Base-by-base conservation (phyloP, 2,113 vertebrate species). In the Engraulis encrasicolus region DNA sequence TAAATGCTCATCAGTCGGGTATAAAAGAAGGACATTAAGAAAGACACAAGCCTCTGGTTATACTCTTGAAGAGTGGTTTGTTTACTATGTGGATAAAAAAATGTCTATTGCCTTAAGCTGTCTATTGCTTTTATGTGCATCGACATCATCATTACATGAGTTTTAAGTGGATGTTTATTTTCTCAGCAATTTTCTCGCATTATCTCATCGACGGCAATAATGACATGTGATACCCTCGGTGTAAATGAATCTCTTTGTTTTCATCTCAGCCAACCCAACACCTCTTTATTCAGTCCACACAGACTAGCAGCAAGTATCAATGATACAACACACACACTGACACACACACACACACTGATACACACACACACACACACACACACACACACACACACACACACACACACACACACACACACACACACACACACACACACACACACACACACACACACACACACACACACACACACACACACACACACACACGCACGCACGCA, bases 231-330 rank as follows among this genome's bases (percentile, higher is more conserved):
- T 31, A 74, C 66, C 66, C 66, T 17, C 66, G 6, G 11, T 34
- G 66, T 74, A 74, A 74, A 74, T 74, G 23, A 74, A 74, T 14
- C 23, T 74, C 66, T 74, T 74, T 74, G 66, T 74, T 74, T 34
- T 12, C n/a, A 34, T 34, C 9, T 34, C 6, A 27, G 66, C 9
- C 23, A 15, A 74, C 66, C n/a, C 66, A 27, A 6, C 34, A 23
- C 66, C 31, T 15, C 66, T 19, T 31, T 14, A 36, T n/a, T 61
- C 58, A 14, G 61, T 27, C 34, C 66, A 34, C 66, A 15, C n/a
- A n/a, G n/a, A n/a, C 66, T 74, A 31, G 31, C 66, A 74, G 27
- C 66, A 27, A 14, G n/a, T n/a, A n/a, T n/a, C n/a, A n/a, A n/a
- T n/a, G n/a, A n/a, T n/a, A n/a, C n/a, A n/a, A n/a, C n/a, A n/a